Evolutionary conservation across 2,888 invertebrate genomes (phyloP).

Genomic region (Seladonia tumulorum): DNA sequence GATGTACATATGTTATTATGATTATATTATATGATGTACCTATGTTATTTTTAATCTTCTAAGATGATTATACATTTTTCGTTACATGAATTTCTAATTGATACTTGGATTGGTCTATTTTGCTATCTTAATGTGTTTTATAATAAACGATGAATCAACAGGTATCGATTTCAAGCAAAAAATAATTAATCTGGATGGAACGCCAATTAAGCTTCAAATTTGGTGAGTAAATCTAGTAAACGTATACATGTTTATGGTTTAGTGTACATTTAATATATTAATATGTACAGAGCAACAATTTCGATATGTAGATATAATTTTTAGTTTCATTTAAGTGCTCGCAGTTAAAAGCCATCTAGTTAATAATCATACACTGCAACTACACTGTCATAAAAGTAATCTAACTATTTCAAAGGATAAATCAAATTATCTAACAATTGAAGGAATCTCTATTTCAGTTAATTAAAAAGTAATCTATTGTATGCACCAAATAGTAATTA

Average conservation of each 20-base stretch:
- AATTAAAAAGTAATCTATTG: no score
- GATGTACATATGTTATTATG: neutral
- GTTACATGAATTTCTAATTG: neutral
- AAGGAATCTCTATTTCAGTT: neutral
- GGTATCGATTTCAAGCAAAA: slow-evolving; percentile 96
- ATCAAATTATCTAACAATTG: neutral
- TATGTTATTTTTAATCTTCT: neutral
- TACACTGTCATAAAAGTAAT: neutral
- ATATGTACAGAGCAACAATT: neutral
- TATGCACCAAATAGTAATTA: neutral
- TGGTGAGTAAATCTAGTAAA: slow-evolving; percentile 82
- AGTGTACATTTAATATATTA: neutral
- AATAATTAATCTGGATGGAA: slow-evolving; percentile 94
- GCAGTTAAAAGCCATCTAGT: no score
- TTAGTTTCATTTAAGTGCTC: no score
- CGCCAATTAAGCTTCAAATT: slow-evolving; percentile 93
- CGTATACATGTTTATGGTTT: neutral
- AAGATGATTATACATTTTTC: neutral
- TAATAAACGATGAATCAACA: slow-evolving; percentile 82
- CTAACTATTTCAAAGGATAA: neutral
- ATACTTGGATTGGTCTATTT: neutral
- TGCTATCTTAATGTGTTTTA: slow-evolving; percentile 38
- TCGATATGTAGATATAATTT: no score
- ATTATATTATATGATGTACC: no score
- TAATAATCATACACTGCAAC: neutral